phyloP scores from a whole-genome alignment of 2,797 vertebrate species.

The Cirrhinus molitorella region DNA sequence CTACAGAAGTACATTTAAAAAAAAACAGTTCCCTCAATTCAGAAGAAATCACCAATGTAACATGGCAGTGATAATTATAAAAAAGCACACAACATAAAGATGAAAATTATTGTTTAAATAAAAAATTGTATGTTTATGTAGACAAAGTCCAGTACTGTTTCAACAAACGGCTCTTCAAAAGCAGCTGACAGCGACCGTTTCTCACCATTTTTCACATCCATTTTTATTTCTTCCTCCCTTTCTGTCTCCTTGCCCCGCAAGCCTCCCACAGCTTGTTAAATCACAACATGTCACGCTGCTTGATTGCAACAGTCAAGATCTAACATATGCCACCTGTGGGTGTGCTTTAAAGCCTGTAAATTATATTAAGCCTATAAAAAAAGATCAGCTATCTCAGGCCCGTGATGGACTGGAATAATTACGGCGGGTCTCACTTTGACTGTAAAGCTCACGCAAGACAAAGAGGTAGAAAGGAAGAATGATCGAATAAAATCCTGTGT shows the following conservation, averaged over 20 bases:
- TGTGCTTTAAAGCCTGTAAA: slow-evolving; percentile 66
- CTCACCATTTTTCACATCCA: slow-evolving; percentile 42
- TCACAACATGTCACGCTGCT: slow-evolving; percentile 66
- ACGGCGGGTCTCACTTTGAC: slow-evolving; percentile 57
- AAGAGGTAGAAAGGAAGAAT: slow-evolving; percentile 44
- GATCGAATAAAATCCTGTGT: slow-evolving; percentile 45
- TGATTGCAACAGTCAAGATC: slow-evolving; percentile 65
- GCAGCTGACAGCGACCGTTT: slow-evolving; percentile 45
- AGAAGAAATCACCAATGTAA: slow-evolving; percentile 2
- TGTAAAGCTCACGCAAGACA: slow-evolving; percentile 58
- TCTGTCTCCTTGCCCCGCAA: slow-evolving; percentile 46
- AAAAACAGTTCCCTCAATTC: background rate
- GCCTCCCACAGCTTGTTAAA: slow-evolving; percentile 67
- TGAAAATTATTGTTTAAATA: slow-evolving; percentile 1
- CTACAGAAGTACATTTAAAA: background rate
- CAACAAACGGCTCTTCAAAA: slow-evolving; percentile 40
- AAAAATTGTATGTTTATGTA: slow-evolving; percentile 19
- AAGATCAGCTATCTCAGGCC: slow-evolving; percentile 58
- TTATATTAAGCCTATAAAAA: slow-evolving; percentile 66
- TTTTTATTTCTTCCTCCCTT: slow-evolving; percentile 50
- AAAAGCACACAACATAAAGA: background rate
- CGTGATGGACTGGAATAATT: slow-evolving; percentile 64
- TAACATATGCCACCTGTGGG: slow-evolving; percentile 67
- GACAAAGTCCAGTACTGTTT: background rate
- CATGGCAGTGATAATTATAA: background rate